A percentile compares a stretch with the other conserved stretches of the same genome.
phyloP scores from a whole-genome alignment of 1,140 invertebrate genomes.

The Mamestra configurata region DNA sequence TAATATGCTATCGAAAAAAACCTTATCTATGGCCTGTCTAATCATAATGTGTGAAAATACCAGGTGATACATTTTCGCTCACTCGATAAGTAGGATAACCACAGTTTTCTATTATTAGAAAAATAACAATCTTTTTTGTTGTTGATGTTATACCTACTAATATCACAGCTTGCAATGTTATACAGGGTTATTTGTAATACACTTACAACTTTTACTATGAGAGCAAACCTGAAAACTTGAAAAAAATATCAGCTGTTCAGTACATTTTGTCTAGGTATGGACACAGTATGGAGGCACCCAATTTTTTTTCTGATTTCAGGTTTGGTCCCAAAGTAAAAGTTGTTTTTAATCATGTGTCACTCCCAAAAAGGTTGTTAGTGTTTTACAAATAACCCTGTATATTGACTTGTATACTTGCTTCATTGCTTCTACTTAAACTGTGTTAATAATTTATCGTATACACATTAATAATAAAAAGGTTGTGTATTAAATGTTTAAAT shows the following conservation, averaged over 20 bases:
- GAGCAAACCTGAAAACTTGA: no score
- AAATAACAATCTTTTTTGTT: neutral
- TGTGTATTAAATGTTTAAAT: conserved; percentile 22
- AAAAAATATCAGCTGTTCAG: no score
- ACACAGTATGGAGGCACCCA: no score
- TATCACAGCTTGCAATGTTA: conserved; percentile 19
- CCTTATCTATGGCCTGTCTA: neutral
- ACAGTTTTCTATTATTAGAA: neutral
- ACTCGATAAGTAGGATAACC: neutral
- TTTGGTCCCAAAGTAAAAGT: no score
- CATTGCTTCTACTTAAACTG: neutral
- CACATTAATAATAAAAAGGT: conserved; percentile 36
- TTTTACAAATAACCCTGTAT: no score
- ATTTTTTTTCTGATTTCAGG: no score
- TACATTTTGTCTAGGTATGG: no score
- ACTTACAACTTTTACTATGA: no score
- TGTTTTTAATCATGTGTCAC: no score
- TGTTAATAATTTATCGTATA: conserved; percentile 18
- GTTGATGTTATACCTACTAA: neutral
- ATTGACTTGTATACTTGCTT: neutral
- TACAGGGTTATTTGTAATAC: no score
- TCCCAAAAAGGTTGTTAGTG: no score
- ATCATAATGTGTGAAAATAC: neutral
- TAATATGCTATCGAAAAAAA: neutral
- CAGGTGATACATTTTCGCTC: neutral